These are phyloP conservation scores for Oreochromis grahami DNA, from an alignment of 2,797 vertebrate genomes.

Conservation along the genomic window DNA sequence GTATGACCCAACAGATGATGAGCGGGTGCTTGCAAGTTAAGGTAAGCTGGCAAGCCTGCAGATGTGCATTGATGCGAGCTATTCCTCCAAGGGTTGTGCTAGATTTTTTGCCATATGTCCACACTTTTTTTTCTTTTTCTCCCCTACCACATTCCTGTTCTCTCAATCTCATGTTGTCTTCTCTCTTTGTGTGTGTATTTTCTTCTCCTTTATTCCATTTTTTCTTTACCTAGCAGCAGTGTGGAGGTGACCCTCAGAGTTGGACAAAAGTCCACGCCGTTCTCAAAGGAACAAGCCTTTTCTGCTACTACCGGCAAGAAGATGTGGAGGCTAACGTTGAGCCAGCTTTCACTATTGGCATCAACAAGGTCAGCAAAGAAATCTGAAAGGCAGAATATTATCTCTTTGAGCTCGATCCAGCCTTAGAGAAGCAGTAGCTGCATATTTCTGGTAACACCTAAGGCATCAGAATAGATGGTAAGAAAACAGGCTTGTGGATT, in stretches of 20 bases:
- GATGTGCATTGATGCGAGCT: background rate
- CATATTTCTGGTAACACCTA: slow-evolving; percentile 6
- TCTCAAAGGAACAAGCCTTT: slow-evolving; percentile 86
- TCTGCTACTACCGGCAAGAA: slow-evolving; percentile 81
- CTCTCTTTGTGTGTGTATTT: background rate
- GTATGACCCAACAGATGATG: slow-evolving; percentile 87
- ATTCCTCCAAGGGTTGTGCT: background rate
- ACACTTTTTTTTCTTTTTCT: background rate
- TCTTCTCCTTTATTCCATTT: background rate
- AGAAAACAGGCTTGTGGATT: background rate
- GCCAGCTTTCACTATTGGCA: slow-evolving; percentile 84
- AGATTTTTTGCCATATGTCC: background rate
- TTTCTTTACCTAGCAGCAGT: slow-evolving; percentile 64
- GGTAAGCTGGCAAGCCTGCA: slow-evolving; percentile 59
- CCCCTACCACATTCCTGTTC: background rate
- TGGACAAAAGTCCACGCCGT: slow-evolving; percentile 80
- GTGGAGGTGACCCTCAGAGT: slow-evolving; percentile 79
- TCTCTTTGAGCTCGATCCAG: background rate
- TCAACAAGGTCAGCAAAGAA: slow-evolving; percentile 84
- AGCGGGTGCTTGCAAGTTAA: slow-evolving; percentile 85
- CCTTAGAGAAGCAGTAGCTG: background rate
- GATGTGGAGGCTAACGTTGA: slow-evolving; percentile 79
- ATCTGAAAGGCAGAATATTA: background rate
- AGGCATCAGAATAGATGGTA: background rate
- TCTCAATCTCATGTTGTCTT: background rate